Evolutionary conservation across 2,113 vertebrate genomes (phyloP), one percentile per base, ranked within the genome.

Genomic region (Poeciliopsis occidentalis): DNA sequence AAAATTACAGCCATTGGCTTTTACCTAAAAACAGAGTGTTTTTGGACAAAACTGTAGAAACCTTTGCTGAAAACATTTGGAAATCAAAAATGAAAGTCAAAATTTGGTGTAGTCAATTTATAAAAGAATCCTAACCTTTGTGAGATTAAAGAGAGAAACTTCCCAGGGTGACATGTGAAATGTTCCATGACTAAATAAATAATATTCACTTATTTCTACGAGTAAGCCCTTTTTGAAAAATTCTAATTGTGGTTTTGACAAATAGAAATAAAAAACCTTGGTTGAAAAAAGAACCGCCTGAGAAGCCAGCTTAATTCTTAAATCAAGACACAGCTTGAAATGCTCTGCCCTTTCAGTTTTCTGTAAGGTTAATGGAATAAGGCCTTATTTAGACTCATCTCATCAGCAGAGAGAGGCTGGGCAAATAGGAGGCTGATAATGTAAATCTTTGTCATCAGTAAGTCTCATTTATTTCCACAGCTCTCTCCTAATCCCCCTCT

Each of bases 291-390:
- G n/a, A 11, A 37, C 34, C 10, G 34, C 10, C 27, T 24, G 26
- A 51, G 73, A 68, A 39, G 11, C 4, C 51, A 44, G 72, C 12
- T 24, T 71, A 24, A 51, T 72, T 73, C 26, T 70, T 31, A 51
- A 78, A 73, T 64, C n/a, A 37, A 60, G 11, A 62, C 37, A 71
- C 32, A 27, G 61, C 17, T 69, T 63, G 32, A 77, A 66, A 64
- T 54, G 60, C 8, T 64, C 30, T 75, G 61, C 22, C 67, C 79
- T 84, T 85, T 65, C 15, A 44, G 76, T 71, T 79, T 31, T 66
- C 26, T 60, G 51, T 54, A 86, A 81, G 85, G 82, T 85, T 86
- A 86, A 85, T 83, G 73, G 54, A 82, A 69, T 12, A 26, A 12
- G 11, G 8, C 32, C 30, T 79, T 80, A 78, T 78, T 82, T 64